Evolutionary conservation across 2,113 vertebrate genomes (phyloP).

Genomic region (Burhinus bistriatus): DNA sequence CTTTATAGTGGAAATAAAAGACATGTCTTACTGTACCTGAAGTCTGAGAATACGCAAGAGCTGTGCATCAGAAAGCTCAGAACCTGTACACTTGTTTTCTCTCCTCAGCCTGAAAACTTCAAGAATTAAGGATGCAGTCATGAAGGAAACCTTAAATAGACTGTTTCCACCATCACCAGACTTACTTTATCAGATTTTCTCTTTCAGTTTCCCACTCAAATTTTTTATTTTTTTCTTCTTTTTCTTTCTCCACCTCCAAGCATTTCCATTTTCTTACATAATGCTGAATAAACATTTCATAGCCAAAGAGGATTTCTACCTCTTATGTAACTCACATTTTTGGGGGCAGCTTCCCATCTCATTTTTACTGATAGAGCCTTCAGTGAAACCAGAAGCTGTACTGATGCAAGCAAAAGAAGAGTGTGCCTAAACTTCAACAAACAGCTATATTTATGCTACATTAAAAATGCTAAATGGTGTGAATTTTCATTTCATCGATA

Average conservation of each 20-base stretch:
- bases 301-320: slow-evolving; percentile 33
- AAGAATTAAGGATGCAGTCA: neutral
- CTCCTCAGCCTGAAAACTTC: neutral
- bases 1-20: neutral
- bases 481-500: neutral
- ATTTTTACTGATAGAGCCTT: neutral
- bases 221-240: neutral
- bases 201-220: slow-evolving; percentile 38
- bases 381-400: neutral
- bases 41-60: neutral
- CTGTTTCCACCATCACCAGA: neutral
- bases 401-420: neutral
- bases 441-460: neutral
- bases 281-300: slow-evolving; percentile 40
- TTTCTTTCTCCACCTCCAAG: slow-evolving; percentile 33
- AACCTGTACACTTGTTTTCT: neutral
- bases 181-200: slow-evolving; percentile 16
- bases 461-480: neutral
- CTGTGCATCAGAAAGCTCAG: neutral
- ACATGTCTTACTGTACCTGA: neutral
- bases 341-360: neutral
- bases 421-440: neutral
- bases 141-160: slow-evolving; percentile 15
- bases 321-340: slow-evolving; percentile 13
- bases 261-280: slow-evolving; percentile 46